Evolutionary conservation across 2,113 vertebrate species (phyloP).

Genomic region (Callaeas wilsoni): DNA sequence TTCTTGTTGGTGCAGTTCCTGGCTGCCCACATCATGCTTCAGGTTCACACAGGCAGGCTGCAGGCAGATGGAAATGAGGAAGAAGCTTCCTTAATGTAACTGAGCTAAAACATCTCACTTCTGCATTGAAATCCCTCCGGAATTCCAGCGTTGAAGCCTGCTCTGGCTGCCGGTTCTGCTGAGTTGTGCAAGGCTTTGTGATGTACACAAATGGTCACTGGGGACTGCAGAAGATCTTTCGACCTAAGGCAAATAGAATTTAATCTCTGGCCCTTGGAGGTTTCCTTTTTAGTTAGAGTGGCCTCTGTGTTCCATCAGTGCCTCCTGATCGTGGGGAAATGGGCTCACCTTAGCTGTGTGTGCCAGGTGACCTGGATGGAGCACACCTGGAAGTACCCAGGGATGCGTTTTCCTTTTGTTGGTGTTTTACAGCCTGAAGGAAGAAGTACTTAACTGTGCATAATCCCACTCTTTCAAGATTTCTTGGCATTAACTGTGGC

Average conservation of each 20-base stretch:
- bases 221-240: not conserved
- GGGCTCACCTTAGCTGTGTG: not conserved
- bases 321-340: not conserved
- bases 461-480: not conserved
- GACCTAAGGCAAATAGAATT: slow-evolving; percentile 18
- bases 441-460: not conserved
- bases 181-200: not conserved
- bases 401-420: not conserved
- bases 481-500: not conserved
- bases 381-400: not conserved
- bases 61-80: not conserved
- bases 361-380: not conserved
- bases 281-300: not conserved
- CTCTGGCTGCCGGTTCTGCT: not conserved
- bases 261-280: slow-evolving; percentile 10
- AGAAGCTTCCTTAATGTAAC: not conserved
- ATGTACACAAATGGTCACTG: not conserved
- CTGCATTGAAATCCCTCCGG: not conserved
- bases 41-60: not conserved
- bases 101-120: not conserved
- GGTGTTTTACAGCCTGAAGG: not conserved
- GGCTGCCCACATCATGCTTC: not conserved
- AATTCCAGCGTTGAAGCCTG: not conserved
- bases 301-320: not conserved
- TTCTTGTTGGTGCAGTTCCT: not conserved